These are phyloP conservation scores for Limnodromus scolopaceus DNA, from an alignment of 2,797 vertebrate genomes.

Conservation along the genomic window DNA sequence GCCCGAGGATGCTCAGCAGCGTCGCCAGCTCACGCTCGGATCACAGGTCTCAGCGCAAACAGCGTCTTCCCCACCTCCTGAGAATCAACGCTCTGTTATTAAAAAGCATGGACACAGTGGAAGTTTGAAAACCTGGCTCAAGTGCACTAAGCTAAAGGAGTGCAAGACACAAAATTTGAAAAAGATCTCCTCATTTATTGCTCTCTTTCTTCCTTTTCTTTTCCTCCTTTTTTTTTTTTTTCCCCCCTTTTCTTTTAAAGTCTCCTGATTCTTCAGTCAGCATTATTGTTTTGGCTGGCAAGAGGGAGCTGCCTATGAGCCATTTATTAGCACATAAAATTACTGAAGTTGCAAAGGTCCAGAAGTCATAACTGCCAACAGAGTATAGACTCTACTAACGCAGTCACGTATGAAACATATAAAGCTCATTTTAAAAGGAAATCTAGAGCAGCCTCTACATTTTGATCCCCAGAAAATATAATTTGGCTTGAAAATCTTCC, in stretches of 20 bases:
- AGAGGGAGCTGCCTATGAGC: background rate
- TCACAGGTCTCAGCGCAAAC: background rate
- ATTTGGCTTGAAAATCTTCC: background rate
- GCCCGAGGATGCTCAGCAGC: background rate
- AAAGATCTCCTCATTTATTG: accelerated
- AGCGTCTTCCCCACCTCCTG: background rate
- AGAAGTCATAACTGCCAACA: background rate
- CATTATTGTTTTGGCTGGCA: background rate
- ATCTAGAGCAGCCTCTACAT: background rate
- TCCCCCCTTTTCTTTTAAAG: background rate
- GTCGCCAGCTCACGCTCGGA: accelerated
- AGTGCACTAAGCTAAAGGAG: background rate
- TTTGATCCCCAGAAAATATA: background rate
- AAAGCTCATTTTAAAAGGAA: background rate
- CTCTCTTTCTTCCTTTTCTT: background rate
- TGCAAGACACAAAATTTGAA: background rate
- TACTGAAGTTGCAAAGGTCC: constrained; percentile 40
- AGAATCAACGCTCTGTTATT: background rate
- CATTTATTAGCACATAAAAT: constrained; percentile 47
- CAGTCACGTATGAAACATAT: background rate
- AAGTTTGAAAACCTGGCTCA: background rate
- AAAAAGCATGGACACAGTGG: background rate
- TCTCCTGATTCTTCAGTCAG: background rate
- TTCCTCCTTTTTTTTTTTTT: background rate
- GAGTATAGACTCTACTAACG: background rate